Conservation (phyloP, 1,140 invertebrate species). For the silkworm (Bombyx mori) region ASM3026992v2 NC_085110.1:10084001-10084500, state of each 20-base stretch:
- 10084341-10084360: too few relatives aligned
- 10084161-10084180: conserved; percentile 66
- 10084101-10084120: conserved; percentile 32
- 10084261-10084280: conserved; percentile 69
- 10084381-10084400: too few relatives aligned
- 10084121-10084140: conserved; percentile 37
- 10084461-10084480: too few relatives aligned
- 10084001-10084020: conserved; percentile 50
- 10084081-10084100: conserved; percentile 63
- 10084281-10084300: conserved; percentile 34
- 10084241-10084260: conserved; percentile 59
- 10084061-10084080: conserved; percentile 42
- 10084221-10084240: conserved; percentile 51
- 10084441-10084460: too few relatives aligned
- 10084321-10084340: not conserved
- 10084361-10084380: too few relatives aligned
- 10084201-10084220: conserved; percentile 59
- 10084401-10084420: too few relatives aligned
- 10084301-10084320: not conserved
- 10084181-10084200: conserved; percentile 67
- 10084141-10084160: conserved; percentile 67
- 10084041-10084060: conserved; percentile 61
- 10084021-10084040: conserved; percentile 52
- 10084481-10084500: too few relatives aligned
- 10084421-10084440: too few relatives aligned